Evolutionary conservation across 1,140 invertebrate species (phyloP).

Genomic region (Heterodera schachtii): DNA sequence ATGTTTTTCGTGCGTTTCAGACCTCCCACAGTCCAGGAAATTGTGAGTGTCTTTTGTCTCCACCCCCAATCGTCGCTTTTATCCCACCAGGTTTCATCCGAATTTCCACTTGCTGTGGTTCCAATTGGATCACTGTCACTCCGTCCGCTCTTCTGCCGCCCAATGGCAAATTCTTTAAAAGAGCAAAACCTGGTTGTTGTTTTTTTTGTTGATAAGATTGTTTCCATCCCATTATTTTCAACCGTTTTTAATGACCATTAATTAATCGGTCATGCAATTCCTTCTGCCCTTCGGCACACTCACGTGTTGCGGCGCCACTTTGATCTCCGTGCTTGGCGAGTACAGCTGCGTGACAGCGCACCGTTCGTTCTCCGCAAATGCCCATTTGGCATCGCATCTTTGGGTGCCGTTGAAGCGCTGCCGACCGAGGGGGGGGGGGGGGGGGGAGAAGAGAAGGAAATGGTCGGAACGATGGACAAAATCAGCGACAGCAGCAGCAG

Average conservation of each 20-base stretch:
- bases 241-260: too few relatives aligned
- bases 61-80: background rate
- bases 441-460: background rate
- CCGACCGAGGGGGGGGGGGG: background rate
- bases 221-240: background rate
- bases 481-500: too few relatives aligned
- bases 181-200: background rate
- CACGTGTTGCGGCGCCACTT: slow-evolving; percentile 52
- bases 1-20: too few relatives aligned
- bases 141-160: slow-evolving; percentile 52
- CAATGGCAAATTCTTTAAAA: slow-evolving; percentile 58
- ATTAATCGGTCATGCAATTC: slow-evolving; percentile 23
- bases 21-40: too few relatives aligned
- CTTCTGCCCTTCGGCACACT: background rate
- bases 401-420: slow-evolving; percentile 43
- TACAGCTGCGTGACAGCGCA: slow-evolving; percentile 52
- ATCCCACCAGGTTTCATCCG: slow-evolving; percentile 55
- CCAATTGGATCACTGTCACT: slow-evolving; percentile 52
- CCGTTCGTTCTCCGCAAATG: slow-evolving; percentile 33
- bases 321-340: slow-evolving; percentile 55
- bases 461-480: background rate
- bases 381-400: slow-evolving; percentile 52
- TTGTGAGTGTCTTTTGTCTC: too few relatives aligned
- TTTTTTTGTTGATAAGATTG: background rate
- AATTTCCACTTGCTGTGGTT: slow-evolving; percentile 60